Conservation (phyloP, 2,888 invertebrate genomes). For the Monoplex corrugatus region DNA sequence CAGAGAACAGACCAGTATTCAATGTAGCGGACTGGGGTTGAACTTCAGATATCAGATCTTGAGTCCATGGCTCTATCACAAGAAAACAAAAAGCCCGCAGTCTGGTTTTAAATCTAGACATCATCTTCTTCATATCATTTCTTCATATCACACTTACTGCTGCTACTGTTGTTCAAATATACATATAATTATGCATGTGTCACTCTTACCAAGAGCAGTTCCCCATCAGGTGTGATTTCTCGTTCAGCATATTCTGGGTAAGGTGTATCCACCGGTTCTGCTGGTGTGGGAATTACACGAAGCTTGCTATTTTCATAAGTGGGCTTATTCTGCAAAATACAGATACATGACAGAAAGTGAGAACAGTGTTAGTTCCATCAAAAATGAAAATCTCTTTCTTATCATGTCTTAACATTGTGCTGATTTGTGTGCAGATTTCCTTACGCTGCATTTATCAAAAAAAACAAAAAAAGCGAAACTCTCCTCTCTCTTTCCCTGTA, state of each 20-base stretch:
- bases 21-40: no score
- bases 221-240: slow-evolving; percentile 37
- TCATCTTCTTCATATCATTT: no score
- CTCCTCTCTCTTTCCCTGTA: no score
- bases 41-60: no score
- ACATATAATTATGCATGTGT: not conserved
- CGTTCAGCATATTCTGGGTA: slow-evolving; percentile 48
- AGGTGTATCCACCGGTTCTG: slow-evolving; percentile 31
- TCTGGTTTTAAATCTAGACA: no score
- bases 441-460: no score
- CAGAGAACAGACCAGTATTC: no score
- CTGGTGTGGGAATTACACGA: slow-evolving; percentile 37
- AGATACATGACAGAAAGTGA: not conserved
- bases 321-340: slow-evolving; percentile 43
- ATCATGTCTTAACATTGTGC: not conserved
- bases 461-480: no score
- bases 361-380: no score
- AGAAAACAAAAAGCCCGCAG: not conserved
- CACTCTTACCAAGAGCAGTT: slow-evolving; percentile 25
- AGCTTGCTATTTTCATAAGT: slow-evolving; percentile 43
- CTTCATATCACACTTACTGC: no score
- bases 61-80: not conserved
- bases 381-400: not conserved
- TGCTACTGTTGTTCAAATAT: not conserved
- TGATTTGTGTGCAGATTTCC: no score